These are phyloP conservation scores for Cariama cristata DNA, from an alignment of 2,113 vertebrate species.

Conservation along the genomic window DNA sequence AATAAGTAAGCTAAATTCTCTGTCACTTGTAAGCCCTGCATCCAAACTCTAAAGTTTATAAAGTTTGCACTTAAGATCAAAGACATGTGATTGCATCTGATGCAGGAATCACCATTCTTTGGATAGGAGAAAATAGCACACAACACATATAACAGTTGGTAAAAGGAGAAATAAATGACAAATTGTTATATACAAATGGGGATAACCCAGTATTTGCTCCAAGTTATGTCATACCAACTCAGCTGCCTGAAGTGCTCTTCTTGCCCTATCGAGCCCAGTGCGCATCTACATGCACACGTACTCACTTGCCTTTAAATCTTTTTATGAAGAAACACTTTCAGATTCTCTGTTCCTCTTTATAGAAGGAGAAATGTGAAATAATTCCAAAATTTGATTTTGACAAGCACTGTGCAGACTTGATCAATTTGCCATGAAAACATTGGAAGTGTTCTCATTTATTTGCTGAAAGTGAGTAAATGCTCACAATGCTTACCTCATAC, in stretches of 20 bases:
- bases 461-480: neutral
- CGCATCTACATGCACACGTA: neutral
- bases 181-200: neutral
- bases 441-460: neutral
- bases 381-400: neutral
- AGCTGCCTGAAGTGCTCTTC: neutral
- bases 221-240: neutral
- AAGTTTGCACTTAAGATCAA: neutral
- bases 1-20: neutral
- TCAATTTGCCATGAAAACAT: neutral
- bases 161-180: neutral
- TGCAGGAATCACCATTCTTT: neutral
- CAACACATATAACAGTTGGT: neutral
- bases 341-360: neutral
- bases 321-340: neutral
- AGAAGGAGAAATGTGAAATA: neutral
- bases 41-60: neutral
- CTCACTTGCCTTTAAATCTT: neutral
- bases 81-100: neutral
- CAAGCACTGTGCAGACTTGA: neutral
- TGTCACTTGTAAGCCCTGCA: neutral
- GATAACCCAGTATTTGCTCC: neutral
- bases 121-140: neutral
- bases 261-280: neutral
- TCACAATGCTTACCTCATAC: slow-evolving; percentile 87